phyloP scores from a whole-genome alignment of 2,797 vertebrate genomes.

The Centropyge bicolor region DNA sequence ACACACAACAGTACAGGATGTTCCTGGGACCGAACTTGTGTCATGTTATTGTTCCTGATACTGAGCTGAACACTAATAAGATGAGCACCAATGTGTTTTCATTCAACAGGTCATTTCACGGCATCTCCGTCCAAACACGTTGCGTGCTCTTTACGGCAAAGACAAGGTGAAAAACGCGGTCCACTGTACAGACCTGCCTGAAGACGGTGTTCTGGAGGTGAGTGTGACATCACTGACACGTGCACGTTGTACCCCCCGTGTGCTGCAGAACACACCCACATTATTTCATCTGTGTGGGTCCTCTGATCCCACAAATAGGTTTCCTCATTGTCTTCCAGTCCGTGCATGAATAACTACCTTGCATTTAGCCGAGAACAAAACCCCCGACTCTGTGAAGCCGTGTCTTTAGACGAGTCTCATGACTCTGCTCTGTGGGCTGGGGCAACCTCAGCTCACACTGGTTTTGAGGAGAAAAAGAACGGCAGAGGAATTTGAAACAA shows the following conservation, averaged over 20 bases:
- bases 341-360: constrained; percentile 63
- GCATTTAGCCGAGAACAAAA: constrained; percentile 60
- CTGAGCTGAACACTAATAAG: background rate
- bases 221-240: constrained; percentile 56
- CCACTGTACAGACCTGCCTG: constrained; percentile 95
- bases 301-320: constrained; percentile 38
- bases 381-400: constrained; percentile 48
- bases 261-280: constrained; percentile 19
- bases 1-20: constrained; percentile 54
- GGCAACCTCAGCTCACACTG: constrained; percentile 75
- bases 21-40: constrained; percentile 5
- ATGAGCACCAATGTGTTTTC: constrained; percentile 21
- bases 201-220: constrained; percentile 93
- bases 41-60: background rate
- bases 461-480: constrained; percentile 73
- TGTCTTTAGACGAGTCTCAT: constrained; percentile 73
- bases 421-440: constrained; percentile 80
- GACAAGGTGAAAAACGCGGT: constrained; percentile 92
- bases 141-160: constrained; percentile 91
- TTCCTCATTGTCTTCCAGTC: constrained; percentile 43
- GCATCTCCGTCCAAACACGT: constrained; percentile 89
- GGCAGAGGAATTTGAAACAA: constrained; percentile 78
- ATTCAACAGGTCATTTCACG: constrained; percentile 89
- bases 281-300: constrained; percentile 25
- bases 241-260: constrained; percentile 28